A percentile compares a stretch with the other conserved stretches of the same genome.
phyloP scores from a whole-genome alignment of 2,113 vertebrate species.

The Nyctereutes procyonoides region DNA sequence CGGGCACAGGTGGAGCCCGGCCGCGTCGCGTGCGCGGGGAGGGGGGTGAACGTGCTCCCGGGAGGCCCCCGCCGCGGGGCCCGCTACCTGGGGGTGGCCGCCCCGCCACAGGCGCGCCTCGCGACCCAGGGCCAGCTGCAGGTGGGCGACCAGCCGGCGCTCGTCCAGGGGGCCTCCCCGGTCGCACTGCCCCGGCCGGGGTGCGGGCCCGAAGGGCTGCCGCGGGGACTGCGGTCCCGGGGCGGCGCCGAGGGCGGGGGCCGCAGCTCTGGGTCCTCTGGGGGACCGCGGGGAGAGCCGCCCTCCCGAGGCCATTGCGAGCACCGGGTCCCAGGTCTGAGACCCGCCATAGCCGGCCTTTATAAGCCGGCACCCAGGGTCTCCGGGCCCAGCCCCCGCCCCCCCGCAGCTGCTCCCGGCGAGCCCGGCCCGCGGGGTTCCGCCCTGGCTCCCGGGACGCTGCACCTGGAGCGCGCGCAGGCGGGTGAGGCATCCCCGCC shows the following conservation, averaged over 20 bases:
- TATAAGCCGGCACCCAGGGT: background rate
- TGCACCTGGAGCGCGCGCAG: background rate
- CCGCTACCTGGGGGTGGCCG: background rate
- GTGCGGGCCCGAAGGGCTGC: rapidly evolving
- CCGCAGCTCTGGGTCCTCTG: rapidly evolving
- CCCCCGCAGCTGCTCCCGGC: background rate
- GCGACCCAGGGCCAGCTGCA: background rate
- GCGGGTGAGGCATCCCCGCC: background rate
- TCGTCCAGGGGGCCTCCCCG: background rate
- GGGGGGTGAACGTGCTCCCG: background rate
- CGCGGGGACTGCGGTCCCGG: too few relatives aligned
- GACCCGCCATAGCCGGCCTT: background rate
- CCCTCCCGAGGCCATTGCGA: background rate
- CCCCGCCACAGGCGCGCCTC: background rate
- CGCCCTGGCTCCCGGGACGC: background rate
- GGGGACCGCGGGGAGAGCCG: background rate
- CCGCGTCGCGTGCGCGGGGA: rapidly evolving
- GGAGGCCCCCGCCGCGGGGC: background rate
- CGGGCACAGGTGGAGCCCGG: rapidly evolving
- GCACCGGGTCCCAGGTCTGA: rapidly evolving
- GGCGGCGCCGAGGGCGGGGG: background rate
- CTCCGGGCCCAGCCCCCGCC: rapidly evolving
- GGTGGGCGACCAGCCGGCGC: background rate
- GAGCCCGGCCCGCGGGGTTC: rapidly evolving
- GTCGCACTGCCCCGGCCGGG: background rate